These are phyloP conservation scores for Clytia hemisphaerica DNA, from an alignment of 30 jellyfish, hydroid and myxozoan genomes.

Conservation along the genomic window DNA sequence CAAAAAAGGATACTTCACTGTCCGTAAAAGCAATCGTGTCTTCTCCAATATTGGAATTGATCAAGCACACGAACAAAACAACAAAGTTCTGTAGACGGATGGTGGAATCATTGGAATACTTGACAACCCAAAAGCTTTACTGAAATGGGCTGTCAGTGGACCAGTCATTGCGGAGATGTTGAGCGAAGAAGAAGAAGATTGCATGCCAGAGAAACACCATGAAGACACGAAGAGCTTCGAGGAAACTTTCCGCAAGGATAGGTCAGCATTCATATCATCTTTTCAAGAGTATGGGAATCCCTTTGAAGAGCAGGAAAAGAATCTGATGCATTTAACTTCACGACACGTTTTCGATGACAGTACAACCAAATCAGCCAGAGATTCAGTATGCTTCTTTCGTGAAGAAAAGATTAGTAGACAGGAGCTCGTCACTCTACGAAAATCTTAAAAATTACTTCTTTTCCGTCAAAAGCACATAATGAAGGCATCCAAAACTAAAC, in stretches of 20 bases:
- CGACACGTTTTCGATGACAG: background rate
- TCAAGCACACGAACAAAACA: conserved; percentile 61
- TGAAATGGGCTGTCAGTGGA: conserved; percentile 49
- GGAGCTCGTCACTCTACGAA: conserved; percentile 8
- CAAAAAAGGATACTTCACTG: conserved; percentile 19
- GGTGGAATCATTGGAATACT: conserved; percentile 54
- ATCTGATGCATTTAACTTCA: background rate
- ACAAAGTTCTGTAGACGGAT: conserved; percentile 24
- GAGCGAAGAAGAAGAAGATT: background rate
- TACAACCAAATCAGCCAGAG: too few species aligned
- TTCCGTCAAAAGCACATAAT: conserved; percentile 2
- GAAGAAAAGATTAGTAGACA: background rate
- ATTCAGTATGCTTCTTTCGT: background rate
- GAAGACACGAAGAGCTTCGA: conserved; percentile 16
- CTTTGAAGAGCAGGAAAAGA: conserved; percentile 22
- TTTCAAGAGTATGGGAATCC: conserved; percentile 43
- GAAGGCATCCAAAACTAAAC: conserved; percentile 8
- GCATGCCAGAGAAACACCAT: conserved; percentile 24
- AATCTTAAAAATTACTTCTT: background rate
- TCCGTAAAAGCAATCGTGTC: conserved; percentile 4
- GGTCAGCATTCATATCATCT: background rate
- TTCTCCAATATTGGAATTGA: conserved; percentile 31
- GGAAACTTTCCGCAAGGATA: conserved; percentile 11
- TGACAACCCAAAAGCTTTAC: conserved; percentile 19
- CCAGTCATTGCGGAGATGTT: conserved; percentile 10